Percentiles rank a stretch among this genome's conserved stretches.
Evolutionary conservation across 2,113 vertebrate genomes (phyloP).

Genomic region (Nothocercus julius): DNA sequence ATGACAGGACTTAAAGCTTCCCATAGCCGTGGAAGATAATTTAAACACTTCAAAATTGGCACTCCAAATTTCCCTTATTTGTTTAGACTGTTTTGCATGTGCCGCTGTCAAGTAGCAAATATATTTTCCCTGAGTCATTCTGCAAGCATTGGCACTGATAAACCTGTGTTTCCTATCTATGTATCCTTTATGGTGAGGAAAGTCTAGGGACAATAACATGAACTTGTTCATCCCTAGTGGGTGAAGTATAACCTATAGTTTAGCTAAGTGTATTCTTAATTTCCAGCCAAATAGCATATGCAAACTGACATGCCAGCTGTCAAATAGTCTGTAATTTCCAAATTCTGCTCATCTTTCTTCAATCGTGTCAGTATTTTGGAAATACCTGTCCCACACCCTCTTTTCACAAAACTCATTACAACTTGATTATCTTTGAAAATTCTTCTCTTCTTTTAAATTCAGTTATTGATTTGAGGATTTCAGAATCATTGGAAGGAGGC

Average conservation of each 20-base stretch:
- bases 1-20: not conserved
- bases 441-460: not conserved
- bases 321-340: not conserved
- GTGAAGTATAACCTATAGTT: not conserved
- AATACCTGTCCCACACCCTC: not conserved
- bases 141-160: not conserved
- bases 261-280: not conserved
- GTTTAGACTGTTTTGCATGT: not conserved
- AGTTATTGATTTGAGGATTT: not conserved
- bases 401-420: not conserved
- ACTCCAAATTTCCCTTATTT: not conserved
- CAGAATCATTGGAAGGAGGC: not conserved
- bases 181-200: not conserved
- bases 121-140: not conserved
- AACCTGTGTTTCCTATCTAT: not conserved
- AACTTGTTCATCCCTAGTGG: not conserved
- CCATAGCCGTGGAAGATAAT: not conserved
- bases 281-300: not conserved
- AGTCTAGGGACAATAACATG: not conserved
- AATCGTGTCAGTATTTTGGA: not conserved
- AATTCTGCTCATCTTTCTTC: not conserved
- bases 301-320: not conserved
- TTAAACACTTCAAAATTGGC: not conserved
- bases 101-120: not conserved
- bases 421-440: not conserved